Conservation (phyloP, 2,113 vertebrate genomes). For the Castor canadensis region DNA sequence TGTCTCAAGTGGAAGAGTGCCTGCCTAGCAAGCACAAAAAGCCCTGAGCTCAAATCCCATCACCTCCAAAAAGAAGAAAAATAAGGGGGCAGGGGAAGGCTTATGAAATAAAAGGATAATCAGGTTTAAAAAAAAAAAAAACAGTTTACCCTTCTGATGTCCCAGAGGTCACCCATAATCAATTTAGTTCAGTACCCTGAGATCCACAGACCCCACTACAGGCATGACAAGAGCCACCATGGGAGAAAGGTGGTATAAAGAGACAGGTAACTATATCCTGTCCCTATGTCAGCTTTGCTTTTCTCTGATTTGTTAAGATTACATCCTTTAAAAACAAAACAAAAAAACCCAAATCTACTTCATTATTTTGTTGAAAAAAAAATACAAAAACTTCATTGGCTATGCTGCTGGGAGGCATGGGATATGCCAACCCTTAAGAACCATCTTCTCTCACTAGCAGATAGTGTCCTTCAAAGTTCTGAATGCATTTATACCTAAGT, state of each 20-base stretch:
- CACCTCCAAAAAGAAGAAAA: not conserved
- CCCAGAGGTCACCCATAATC: not conserved
- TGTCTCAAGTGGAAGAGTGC: too few relatives aligned
- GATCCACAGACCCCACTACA: rapidly evolving
- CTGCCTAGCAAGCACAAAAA: too few relatives aligned
- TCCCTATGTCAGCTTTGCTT: not conserved
- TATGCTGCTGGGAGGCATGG: not conserved
- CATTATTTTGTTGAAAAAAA: not conserved
- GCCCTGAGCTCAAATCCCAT: not conserved
- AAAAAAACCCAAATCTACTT: not conserved
- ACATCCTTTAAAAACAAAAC: not conserved
- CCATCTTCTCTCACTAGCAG: not conserved
- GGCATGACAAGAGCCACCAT: rapidly evolving
- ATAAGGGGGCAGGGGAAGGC: not conserved
- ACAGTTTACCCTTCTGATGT: not conserved
- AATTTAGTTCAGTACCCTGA: not conserved
- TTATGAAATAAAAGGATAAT: not conserved
- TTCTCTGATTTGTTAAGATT: not conserved
- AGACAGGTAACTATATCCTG: not conserved
- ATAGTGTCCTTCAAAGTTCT: not conserved
- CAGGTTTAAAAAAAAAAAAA: not conserved
- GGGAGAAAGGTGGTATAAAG: not conserved
- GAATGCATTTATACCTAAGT: not conserved
- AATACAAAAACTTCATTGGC: not conserved
- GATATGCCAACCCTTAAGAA: not conserved